A percentile compares a stretch with the other conserved stretches of the same genome.
Evolutionary conservation across 2,113 vertebrate genomes (phyloP).

Genomic region (Dolichallabes microphthalmus): DNA sequence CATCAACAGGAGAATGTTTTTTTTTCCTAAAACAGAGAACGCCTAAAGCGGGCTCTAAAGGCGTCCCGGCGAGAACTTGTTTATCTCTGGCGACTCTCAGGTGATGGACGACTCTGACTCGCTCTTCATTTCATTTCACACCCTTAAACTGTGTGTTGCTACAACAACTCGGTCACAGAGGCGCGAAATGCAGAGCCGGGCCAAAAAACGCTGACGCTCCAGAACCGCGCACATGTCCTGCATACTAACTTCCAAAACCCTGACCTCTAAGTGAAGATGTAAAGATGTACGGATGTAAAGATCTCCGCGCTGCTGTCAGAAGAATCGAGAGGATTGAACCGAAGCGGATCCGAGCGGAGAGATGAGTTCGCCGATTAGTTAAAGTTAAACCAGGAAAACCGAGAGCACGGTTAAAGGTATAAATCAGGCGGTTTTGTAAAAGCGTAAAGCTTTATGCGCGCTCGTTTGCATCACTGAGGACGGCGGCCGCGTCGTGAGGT

Average conservation of each 20-base stretch:
- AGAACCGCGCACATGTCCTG: constrained; percentile 58
- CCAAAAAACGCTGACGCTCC: constrained; percentile 85
- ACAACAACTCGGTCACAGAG: constrained; percentile 77
- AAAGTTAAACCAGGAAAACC: constrained; percentile 61
- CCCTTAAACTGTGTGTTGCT: constrained; percentile 81
- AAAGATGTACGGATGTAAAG: not conserved
- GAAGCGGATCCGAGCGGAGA: not conserved
- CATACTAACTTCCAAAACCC: not conserved
- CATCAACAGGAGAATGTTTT: not conserved
- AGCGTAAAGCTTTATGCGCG: constrained; percentile 40
- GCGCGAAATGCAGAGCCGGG: constrained; percentile 82
- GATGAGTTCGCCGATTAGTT: constrained; percentile 42
- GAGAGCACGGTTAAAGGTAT: not conserved
- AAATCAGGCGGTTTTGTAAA: constrained; percentile 49
- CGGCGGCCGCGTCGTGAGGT: constrained; percentile 20
- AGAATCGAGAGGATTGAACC: not conserved
- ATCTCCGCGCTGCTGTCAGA: not conserved
- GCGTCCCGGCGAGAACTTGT: constrained; percentile 84
- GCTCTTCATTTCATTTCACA: constrained; percentile 78
- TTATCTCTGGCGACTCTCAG: constrained; percentile 74
- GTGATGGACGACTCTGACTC: constrained; percentile 86
- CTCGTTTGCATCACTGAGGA: constrained; percentile 38
- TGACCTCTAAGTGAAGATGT: not conserved
- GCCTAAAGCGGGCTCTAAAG: constrained; percentile 55
- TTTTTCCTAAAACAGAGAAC: not conserved